Base-by-base conservation (phyloP, 2,888 invertebrate species). In the Philereme vetulata region DNA sequence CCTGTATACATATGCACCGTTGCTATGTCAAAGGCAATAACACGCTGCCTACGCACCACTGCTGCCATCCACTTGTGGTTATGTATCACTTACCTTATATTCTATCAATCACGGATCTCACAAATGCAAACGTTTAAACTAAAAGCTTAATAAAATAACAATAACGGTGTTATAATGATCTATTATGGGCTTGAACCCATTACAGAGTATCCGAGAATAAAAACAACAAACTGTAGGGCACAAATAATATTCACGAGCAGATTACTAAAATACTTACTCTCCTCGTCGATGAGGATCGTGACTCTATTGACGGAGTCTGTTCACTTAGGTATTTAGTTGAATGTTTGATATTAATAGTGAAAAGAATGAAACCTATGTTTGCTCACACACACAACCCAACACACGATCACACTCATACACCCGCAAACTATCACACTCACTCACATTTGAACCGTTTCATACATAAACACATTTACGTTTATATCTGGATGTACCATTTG, bases 161-260 rank as follows among this genome's bases (percentile, higher is more conserved):
- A 69, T 68, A 72, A 67, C 66, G 70, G 75, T 70, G 66, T 66
- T 73, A 71, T 64, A 68, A 60, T 54, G 59, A 66, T 70, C 65
- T 51, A 64, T 69, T 74, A 74, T 68, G 68, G 70, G 49, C 62
- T 60, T 70, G 65, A 59, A 58, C 66, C 63, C 66, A 68, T 67
- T 62, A 51, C 62, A 53, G 7, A 36, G 35, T 51, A 44, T 46
- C 34, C 38, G 9, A 56, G 56, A 56, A 33, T 56, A 52, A 49
- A 36, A 10, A 7, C 21, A 38, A 38, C 32, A 38, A 38, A 6
- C n/a, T n/a, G 33, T 52, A 40, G 53, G 32, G 10, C 11, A 51
- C 3, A 38, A 38, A 6, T 38, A 38, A 38, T 8, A 6, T 38
- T 38, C 38, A 8, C 7, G 38, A 6, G 38, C 4, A 38, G 38